These are phyloP conservation scores for Cossypha dichroa DNA, from an alignment of 2,797 vertebrate species.

Conservation along the genomic window DNA sequence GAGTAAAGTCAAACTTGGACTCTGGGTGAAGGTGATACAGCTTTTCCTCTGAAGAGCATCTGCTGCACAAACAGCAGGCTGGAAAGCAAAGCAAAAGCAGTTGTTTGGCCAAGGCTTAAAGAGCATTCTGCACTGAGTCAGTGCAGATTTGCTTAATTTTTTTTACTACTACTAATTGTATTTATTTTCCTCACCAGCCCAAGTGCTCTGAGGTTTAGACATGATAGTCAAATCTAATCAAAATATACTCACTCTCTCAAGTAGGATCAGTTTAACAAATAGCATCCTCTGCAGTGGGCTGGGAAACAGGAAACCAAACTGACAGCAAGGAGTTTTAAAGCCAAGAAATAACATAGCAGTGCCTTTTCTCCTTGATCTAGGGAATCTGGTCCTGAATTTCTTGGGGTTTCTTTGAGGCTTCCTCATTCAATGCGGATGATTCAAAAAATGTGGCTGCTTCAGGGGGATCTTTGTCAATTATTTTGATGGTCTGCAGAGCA, in stretches of 20 bases:
- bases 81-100: background rate
- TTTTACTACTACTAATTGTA: constrained; percentile 5
- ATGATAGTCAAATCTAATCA: background rate
- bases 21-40: background rate
- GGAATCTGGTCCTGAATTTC: background rate
- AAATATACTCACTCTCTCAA: background rate
- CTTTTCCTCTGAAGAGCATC: background rate
- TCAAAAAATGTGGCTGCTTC: background rate
- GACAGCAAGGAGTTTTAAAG: background rate
- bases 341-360: rapidly evolving
- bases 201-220: background rate
- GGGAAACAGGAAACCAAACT: background rate
- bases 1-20: background rate
- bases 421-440: background rate
- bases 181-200: background rate
- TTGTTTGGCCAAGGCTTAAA: background rate
- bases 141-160: background rate
- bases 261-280: background rate
- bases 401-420: background rate
- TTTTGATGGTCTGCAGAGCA: background rate
- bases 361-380: background rate
- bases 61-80: background rate
- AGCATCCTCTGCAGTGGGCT: background rate
- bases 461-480: background rate
- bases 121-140: background rate